Evolutionary conservation across 2,888 invertebrate species (phyloP), one percentile per base, ranked within the genome.

Genomic region (Metalampra italica): DNA sequence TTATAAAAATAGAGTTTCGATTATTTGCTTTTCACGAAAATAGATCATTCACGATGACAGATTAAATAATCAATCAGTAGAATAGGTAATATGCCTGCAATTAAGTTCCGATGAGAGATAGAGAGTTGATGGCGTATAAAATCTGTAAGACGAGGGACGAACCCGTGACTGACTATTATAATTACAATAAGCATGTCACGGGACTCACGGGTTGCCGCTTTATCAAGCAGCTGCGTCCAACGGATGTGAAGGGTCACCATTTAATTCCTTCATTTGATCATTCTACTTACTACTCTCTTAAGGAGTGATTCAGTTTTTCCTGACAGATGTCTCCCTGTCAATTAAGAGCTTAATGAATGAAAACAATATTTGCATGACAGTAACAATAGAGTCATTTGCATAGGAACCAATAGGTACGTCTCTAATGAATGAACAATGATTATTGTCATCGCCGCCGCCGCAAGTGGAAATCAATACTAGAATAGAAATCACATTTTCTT

Each of bases 181-280:
- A 83, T 82, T 81, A 81, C 59, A 75, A 75, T 64, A 73, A 69
- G 74, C 74, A 70, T 67, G 76, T 73, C 74, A 75, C 67, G 68
- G 68, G 70, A 69, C 68, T 73, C 74, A 36, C 36, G 36, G 63
- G 53, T 42, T 29, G 38, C 52, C 48, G 46, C 29, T 38, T 14
- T 32, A 30, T 37, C 45, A 44, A 29, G 80, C 87, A 87, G 85
- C 85, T 86, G 88, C 79, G 63, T 59, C 57, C 73, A 66, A 67
- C 87, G 88, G 88, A 87, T 83, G 79, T 71, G 73, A 78, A 78
- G 83, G 88, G 88, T 88, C 88, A 88, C 71, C 75, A 71, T 73
- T 79, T 82, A 83, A 83, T 75, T 80, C 70, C 74, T 66, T 77
- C 80, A 78, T 80, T 80, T 79, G 82, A 79, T 78, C 78, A 80